Evolutionary conservation across 2,888 invertebrate species (phyloP), one percentile per base, ranked within the genome.

Genomic region (Heteropelma amictum): DNA sequence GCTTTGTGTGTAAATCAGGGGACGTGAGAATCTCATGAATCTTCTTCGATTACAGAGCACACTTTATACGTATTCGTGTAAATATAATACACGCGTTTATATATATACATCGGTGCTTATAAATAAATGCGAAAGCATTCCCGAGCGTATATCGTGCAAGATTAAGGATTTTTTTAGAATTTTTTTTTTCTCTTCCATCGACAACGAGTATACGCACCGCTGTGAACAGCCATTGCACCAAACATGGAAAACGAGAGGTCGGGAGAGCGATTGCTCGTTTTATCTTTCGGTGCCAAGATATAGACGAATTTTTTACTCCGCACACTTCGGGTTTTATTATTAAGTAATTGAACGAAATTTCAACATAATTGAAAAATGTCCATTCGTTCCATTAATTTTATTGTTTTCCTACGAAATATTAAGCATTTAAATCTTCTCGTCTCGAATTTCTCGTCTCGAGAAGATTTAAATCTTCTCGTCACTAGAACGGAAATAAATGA

Each of bases 1-100:
- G 75, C 75, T 76, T 76, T 72, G 75, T 76, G 71, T 76, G 75
- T 68, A 72, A 76, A 76, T 76, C 71, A 72, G 71, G 30, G 17
- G 72, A 71, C 71, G 75, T 72, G 75, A 63, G 71, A 72, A 75
- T 71, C 56, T 14, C 67, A 56, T 30, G 70, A 54, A 75, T 68
- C 71, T 51, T 68, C 45, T 56, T 49, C 28, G 42, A 56, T 42
- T 56, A 45, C 35, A 47, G 26, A 56, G 56, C 14, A 14, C 45
- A 28, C 14, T 53, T 30, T 49, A 33, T 8, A 47, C 30, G n/a
- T 54, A 14, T 65, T 40, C 45, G 54, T 65, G 21, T 33, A 30
- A 14, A 23, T 42, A 30, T 40, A 42, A 19, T 6, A 42, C 35
- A n/a, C n/a, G n/a, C n/a, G n/a, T n/a, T n/a, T 38, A 19, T 45